Evolutionary conservation across 2,888 invertebrate species (phyloP).

Genomic region (Conus canariensis): DNA sequence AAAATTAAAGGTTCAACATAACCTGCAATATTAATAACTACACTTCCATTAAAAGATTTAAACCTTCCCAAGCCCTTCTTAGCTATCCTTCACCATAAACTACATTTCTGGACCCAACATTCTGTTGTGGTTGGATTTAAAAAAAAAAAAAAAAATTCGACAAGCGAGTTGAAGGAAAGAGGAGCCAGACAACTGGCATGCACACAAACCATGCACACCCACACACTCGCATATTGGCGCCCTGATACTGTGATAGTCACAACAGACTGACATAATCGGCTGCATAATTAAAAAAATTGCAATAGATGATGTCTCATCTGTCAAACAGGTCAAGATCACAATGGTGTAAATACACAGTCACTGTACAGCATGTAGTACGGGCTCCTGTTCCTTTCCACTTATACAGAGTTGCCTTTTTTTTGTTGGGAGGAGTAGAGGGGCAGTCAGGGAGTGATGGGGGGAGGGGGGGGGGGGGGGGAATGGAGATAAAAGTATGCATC

Average conservation of each 20-base stretch:
- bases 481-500: not conserved
- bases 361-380: slow-evolving; percentile 2
- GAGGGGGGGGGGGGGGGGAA: not conserved
- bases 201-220: not conserved
- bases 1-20: too few species aligned
- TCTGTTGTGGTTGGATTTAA: too few species aligned
- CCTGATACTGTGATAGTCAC: slow-evolving; percentile 27
- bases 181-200: too few species aligned
- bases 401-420: not conserved
- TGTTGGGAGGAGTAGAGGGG: too few species aligned
- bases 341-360: not conserved
- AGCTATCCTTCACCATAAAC: too few species aligned
- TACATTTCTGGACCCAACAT: too few species aligned
- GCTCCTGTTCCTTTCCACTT: not conserved
- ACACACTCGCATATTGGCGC: slow-evolving; percentile 4
- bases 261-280: not conserved
- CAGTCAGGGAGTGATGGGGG: not conserved
- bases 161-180: too few species aligned
- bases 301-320: slow-evolving; percentile 19
- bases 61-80: too few species aligned
- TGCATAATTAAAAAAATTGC: slow-evolving; percentile 28
- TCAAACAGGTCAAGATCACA: slow-evolving; percentile 21
- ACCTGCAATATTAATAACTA: too few species aligned
- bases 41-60: too few species aligned
- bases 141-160: too few species aligned